These are phyloP conservation scores for Leucania comma DNA, from an alignment of 2,888 invertebrate species.

Conservation along the genomic window DNA sequence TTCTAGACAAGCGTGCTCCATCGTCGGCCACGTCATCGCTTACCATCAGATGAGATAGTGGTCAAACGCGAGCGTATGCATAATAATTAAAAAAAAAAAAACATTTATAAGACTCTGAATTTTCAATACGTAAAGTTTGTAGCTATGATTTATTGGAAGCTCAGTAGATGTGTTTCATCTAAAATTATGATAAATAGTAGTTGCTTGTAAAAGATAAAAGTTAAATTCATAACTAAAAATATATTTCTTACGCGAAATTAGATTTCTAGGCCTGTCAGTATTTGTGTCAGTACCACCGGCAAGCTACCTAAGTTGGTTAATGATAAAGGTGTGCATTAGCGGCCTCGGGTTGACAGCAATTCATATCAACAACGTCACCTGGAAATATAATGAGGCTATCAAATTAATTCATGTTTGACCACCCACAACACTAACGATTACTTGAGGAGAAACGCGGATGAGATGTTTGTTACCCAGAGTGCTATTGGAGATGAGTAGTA, in stretches of 20 bases:
- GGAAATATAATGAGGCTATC: constrained; percentile 26
- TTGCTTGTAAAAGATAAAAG: neutral
- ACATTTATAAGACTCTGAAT: neutral
- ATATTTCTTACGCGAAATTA: neutral
- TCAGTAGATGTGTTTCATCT: neutral
- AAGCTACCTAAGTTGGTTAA: constrained; percentile 24
- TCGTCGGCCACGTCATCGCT: no score
- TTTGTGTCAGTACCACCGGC: constrained; percentile 12
- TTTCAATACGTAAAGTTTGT: neutral
- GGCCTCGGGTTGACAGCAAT: constrained; percentile 21
- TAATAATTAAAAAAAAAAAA: neutral
- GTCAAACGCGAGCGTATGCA: no score
- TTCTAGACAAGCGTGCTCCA: no score
- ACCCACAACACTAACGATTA: neutral
- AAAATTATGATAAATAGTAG: neutral
- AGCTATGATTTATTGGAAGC: neutral
- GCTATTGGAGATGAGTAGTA: neutral
- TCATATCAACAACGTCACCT: constrained; percentile 22
- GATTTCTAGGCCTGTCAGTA: constrained; percentile 22
- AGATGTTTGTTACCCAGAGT: neutral
- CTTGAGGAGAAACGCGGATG: neutral
- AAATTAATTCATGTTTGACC: constrained; percentile 11
- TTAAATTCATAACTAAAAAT: no score
- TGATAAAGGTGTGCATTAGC: constrained; percentile 32
- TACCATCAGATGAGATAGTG: no score